Evolutionary conservation across 2,888 invertebrate species (phyloP), one percentile per base, ranked within the genome.

Genomic region (Rotaria sp.): DNA sequence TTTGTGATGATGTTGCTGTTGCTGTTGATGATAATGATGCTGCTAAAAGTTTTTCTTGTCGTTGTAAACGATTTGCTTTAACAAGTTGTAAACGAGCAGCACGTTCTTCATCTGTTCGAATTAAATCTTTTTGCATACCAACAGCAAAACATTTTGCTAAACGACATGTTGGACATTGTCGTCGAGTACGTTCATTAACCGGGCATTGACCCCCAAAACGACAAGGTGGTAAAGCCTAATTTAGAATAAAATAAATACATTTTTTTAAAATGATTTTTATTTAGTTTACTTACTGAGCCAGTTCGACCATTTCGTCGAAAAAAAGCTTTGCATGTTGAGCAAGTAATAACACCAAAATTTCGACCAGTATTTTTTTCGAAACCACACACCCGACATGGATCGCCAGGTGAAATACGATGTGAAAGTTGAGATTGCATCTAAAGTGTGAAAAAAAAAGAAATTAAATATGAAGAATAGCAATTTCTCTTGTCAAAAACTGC

Each of bases 71-170:
- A 35, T 67, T 67, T 21, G 67, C 67, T 38, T 67, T 67, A 15
- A 67, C 67, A 67, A 67, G 67, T 35, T 67, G 67, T 35, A 67
- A 35, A 35, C 67, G 67, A 67, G 67, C 35, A 21, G 67, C 67
- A 67, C 67, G 67, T 67, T 67, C 67, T 67, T 67, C 67, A 35
- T 67, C 67, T 1, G 67, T 67, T 21, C 67, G 67, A 18, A 67
- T 67, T 67, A 67, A 38, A 67, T 67, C 67, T 89, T 90, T 90
- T 86, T 89, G 90, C 90, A 90, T 90, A 74, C 90, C 90, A 74
- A 90, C 90, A 88, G 90, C 90, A 87, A 90, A 89, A 87, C 90
- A 90, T 87, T 90, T 90, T 84, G 90, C 88, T 50, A 90, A 88
- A 84, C 90, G 88, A 88, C 90, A 90, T 11, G 90, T 90, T 86